Evolutionary conservation across 2,797 vertebrate species (phyloP).

Genomic region (Myiotriccus ornatus): DNA sequence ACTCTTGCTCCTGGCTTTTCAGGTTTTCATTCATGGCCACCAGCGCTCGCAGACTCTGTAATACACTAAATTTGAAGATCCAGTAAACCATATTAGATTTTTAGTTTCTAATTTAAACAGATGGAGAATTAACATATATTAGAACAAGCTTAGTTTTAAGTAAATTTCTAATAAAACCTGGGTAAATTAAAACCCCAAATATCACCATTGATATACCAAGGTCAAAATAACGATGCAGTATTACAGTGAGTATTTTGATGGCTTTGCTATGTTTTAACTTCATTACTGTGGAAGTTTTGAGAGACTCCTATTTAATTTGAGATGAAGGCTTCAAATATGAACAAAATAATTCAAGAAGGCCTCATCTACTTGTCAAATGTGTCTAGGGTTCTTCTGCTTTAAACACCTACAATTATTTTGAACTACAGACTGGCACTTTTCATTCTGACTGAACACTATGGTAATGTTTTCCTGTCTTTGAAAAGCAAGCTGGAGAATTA

Average conservation of each 20-base stretch:
- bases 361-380: not conserved
- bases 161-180: not conserved
- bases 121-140: not conserved
- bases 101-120: not conserved
- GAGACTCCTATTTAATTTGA: not conserved
- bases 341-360: not conserved
- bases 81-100: constrained; percentile 1
- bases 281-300: not conserved
- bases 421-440: not conserved
- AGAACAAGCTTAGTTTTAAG: not conserved
- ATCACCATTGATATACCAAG: not conserved
- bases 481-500: not conserved
- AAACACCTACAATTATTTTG: not conserved
- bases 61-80: constrained; percentile 75
- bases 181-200: not conserved
- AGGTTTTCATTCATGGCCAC: constrained; percentile 94
- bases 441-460: not conserved
- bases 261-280: not conserved
- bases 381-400: not conserved
- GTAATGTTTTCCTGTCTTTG: not conserved
- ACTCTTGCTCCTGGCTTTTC: constrained; percentile 93
- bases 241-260: not conserved
- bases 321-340: not conserved
- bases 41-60: constrained; percentile 87
- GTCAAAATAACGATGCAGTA: not conserved